Percentiles rank a stretch among this genome's conserved stretches.
These are phyloP conservation scores for Xenotilapia longispinis DNA, from an alignment of 2,113 vertebrate genomes.

Conservation along the genomic window DNA sequence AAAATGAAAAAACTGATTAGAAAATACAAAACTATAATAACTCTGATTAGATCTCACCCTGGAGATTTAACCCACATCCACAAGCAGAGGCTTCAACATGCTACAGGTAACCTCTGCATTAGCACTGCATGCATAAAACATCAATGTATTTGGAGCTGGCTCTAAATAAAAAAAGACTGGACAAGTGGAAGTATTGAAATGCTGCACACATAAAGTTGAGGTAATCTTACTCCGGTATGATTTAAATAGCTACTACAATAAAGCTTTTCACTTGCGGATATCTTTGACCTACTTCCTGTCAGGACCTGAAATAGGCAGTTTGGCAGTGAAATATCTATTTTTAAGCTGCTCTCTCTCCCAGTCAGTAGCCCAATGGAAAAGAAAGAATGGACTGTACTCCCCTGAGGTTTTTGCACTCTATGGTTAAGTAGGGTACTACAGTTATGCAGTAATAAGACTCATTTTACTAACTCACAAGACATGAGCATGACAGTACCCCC, in stretches of 20 bases:
- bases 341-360: background rate
- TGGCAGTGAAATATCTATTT: conserved; percentile 29
- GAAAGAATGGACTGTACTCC: conserved; percentile 8
- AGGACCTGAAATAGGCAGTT: background rate
- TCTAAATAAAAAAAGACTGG: background rate
- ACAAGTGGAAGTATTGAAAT: background rate
- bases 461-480: background rate
- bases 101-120: background rate
- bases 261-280: conserved; percentile 20
- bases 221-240: background rate
- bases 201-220: background rate
- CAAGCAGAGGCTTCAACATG: background rate
- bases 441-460: conserved; percentile 2
- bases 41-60: background rate
- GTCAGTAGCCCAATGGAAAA: background rate
- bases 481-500: background rate
- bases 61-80: background rate
- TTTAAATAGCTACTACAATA: background rate
- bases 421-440: conserved; percentile 15
- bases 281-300: conserved; percentile 20
- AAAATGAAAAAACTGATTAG: background rate
- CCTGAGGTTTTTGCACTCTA: conserved; percentile 1
- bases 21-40: background rate
- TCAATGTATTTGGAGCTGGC: background rate
- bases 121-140: background rate